phyloP scores from a whole-genome alignment of 2,113 vertebrate genomes.

The Gymnogyps californianus region DNA sequence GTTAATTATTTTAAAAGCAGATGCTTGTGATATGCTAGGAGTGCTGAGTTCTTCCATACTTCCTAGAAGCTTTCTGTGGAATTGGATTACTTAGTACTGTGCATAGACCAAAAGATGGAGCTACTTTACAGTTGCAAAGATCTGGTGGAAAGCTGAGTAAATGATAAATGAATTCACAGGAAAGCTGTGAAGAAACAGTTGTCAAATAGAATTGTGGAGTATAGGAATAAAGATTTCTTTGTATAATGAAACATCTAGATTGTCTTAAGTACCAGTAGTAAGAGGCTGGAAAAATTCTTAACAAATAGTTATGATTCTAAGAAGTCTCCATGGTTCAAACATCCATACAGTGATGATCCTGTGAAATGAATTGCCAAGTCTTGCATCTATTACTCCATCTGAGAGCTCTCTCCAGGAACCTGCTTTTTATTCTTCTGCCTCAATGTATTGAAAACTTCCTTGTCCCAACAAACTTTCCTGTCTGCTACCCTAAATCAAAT shows the following conservation, averaged over 20 bases:
- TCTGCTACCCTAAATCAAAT: background rate
- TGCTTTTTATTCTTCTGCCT: background rate
- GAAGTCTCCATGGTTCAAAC: background rate
- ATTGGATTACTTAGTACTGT: background rate
- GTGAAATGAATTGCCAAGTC: background rate
- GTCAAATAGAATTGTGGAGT: background rate
- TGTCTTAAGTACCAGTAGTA: background rate
- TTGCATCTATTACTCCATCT: background rate
- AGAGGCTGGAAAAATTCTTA: background rate
- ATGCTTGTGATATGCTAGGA: background rate
- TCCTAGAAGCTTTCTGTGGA: background rate
- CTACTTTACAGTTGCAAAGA: background rate
- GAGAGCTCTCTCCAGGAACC: background rate
- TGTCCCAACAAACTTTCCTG: background rate
- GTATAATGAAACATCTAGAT: background rate
- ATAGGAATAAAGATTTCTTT: background rate
- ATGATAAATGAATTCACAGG: background rate
- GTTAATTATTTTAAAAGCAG: background rate
- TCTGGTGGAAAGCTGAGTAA: background rate
- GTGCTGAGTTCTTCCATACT: background rate
- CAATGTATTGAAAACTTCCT: background rate
- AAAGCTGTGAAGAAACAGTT: background rate
- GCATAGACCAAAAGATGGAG: background rate
- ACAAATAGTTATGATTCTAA: background rate
- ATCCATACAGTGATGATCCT: background rate